phyloP scores from a whole-genome alignment of 2,797 vertebrate genomes.

The Gallinago solitaria region DNA sequence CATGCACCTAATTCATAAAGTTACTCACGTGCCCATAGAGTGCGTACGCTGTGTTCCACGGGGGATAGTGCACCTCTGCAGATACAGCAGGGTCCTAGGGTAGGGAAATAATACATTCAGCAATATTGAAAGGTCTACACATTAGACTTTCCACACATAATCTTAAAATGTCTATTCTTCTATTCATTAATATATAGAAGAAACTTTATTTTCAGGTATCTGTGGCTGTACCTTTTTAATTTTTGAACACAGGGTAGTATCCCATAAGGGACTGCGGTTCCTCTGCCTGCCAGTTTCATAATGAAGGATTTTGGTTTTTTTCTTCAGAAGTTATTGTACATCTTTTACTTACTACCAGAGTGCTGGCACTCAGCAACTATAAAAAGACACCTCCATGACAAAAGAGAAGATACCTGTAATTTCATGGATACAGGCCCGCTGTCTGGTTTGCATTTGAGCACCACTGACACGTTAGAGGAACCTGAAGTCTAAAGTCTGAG shows the following conservation, averaged over 20 bases:
- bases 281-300: background rate
- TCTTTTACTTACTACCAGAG: background rate
- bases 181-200: background rate
- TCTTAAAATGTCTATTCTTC: background rate
- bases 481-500: background rate
- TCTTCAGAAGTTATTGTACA: background rate
- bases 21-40: accelerated
- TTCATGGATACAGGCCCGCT: background rate
- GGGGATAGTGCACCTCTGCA: background rate
- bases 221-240: background rate
- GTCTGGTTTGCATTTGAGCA: background rate
- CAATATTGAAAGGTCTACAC: background rate
- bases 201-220: background rate
- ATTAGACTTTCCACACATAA: background rate
- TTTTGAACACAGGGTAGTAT: background rate
- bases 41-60: background rate
- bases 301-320: background rate
- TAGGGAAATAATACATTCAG: background rate
- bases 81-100: background rate
- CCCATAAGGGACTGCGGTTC: background rate
- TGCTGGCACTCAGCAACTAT: background rate
- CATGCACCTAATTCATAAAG: background rate
- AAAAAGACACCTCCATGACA: background rate
- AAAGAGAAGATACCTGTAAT: background rate
- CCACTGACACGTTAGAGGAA: background rate